Percentiles rank a stretch among this genome's conserved stretches.
Conservation (phyloP, 2,113 vertebrate species). For the Corynorhinus townsendii region DNA sequence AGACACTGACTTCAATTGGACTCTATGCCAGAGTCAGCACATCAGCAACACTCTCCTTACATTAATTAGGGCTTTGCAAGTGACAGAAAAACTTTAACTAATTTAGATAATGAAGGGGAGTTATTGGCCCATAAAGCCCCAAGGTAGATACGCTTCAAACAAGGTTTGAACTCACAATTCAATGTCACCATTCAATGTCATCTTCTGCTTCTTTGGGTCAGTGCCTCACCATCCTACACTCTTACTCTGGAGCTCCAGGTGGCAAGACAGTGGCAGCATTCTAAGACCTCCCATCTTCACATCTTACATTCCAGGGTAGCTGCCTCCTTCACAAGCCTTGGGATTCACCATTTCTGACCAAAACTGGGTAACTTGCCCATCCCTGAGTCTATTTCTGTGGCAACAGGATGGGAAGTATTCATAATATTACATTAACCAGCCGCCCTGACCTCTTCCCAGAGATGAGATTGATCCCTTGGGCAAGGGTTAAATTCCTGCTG, state of each 20-base stretch:
- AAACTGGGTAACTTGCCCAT: background rate
- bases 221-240: rapidly evolving
- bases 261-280: background rate
- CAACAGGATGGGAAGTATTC: background rate
- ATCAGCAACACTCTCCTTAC: background rate
- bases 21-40: background rate
- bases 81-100: background rate
- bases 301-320: background rate
- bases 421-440: background rate
- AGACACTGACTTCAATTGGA: background rate
- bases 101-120: background rate
- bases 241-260: background rate
- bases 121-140: background rate
- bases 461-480: background rate
- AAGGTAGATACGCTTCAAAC: background rate
- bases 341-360: background rate
- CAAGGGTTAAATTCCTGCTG: background rate
- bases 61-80: background rate
- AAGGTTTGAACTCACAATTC: background rate
- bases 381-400: background rate
- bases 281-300: background rate
- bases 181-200: background rate
- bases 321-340: background rate
- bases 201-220: background rate
- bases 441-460: background rate